phyloP scores from a whole-genome alignment of 1,140 invertebrate genomes.

The Cotesia vestalis region DNA sequence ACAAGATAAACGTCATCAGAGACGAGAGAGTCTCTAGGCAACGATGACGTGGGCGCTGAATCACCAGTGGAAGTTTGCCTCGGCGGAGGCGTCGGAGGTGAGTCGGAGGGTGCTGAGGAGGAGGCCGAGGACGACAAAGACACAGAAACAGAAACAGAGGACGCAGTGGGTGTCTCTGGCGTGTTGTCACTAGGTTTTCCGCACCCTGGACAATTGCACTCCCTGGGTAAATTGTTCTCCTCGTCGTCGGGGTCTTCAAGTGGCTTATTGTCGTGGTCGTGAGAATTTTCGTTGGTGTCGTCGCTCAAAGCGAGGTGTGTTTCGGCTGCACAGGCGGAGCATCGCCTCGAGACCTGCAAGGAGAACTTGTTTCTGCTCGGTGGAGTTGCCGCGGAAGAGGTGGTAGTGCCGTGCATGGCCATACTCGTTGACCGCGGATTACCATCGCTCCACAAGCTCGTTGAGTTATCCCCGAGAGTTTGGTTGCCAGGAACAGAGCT shows the following conservation, averaged over 20 bases:
- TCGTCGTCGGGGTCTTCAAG: too few species aligned
- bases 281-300: not conserved
- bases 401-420: constrained; percentile 27
- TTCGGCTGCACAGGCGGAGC: constrained; percentile 33
- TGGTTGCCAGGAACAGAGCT: constrained; percentile 12
- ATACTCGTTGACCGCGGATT: constrained; percentile 33
- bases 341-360: constrained; percentile 25
- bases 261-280: too few species aligned
- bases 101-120: constrained; percentile 48
- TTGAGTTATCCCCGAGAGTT: constrained; percentile 15
- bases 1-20: not conserved
- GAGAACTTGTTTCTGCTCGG: constrained; percentile 3
- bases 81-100: constrained; percentile 56
- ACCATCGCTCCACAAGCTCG: constrained; percentile 37
- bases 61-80: constrained; percentile 39
- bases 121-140: constrained; percentile 31
- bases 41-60: constrained; percentile 45
- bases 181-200: not conserved
- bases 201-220: constrained; percentile 14
- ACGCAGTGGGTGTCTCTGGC: not conserved
- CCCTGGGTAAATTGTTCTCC: too few species aligned
- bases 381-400: constrained; percentile 28
- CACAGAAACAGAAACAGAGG: constrained; percentile 9
- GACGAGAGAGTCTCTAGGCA: not conserved
- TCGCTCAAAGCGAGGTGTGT: constrained; percentile 23